Percentiles rank a stretch among this genome's conserved stretches.
These are phyloP conservation scores for Epinephelus coioides DNA, from an alignment of 2,797 vertebrate genomes.

Conservation along the genomic window DNA sequence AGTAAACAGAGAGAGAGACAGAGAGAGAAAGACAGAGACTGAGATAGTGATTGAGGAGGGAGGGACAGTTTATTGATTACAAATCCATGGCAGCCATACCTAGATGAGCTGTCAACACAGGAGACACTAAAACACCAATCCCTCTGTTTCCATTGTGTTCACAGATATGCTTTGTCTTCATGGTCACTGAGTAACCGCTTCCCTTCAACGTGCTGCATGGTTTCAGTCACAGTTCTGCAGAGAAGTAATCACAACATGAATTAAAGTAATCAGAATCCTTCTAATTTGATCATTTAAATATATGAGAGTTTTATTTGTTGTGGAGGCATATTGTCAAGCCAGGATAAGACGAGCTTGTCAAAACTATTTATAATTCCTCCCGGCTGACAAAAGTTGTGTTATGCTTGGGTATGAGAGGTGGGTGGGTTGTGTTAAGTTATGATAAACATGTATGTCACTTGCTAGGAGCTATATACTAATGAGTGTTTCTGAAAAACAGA, in stretches of 20 bases:
- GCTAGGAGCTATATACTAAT: not conserved
- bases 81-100: constrained; percentile 21
- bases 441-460: constrained; percentile 10
- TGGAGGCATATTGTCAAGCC: not conserved
- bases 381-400: constrained; percentile 18
- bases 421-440: constrained; percentile 13
- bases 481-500: constrained; percentile 10
- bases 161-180: not conserved
- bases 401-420: not conserved
- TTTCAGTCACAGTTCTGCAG: not conserved
- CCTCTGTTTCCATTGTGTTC: not conserved
- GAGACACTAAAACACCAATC: constrained; percentile 2
- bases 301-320: not conserved
- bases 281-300: not conserved
- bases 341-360: constrained; percentile 16
- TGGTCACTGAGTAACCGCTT: not conserved
- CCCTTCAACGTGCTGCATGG: not conserved
- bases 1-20: constrained; percentile 41
- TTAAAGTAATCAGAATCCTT: not conserved
- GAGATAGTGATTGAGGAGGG: not conserved
- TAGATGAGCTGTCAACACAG: constrained; percentile 11
- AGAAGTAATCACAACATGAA: not conserved
- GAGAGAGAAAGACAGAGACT: not conserved
- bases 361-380: not conserved
- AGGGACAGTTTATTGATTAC: constrained; percentile 13